Conservation (phyloP, 2,797 vertebrate species). For the Arrhamphus sclerolepis region DNA sequence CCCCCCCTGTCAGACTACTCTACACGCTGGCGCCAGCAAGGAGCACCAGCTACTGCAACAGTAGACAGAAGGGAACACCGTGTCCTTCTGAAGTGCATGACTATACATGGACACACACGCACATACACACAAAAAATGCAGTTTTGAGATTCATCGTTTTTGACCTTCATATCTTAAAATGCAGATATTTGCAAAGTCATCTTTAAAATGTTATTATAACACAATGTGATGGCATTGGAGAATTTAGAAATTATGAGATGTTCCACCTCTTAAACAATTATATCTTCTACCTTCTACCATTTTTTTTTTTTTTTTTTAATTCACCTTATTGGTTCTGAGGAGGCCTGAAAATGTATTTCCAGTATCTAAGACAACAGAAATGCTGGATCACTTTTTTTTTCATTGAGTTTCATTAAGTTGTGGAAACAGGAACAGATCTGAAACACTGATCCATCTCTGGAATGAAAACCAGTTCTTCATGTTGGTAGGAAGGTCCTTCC, state of each 20-base stretch:
- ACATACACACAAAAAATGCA: constrained; percentile 6
- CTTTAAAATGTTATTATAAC: constrained; percentile 3
- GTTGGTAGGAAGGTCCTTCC: too few relatives aligned
- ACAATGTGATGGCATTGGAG: not conserved
- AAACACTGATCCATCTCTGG: too few relatives aligned
- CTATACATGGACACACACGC: constrained; percentile 29
- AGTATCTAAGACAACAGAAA: too few relatives aligned
- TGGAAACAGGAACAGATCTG: too few relatives aligned
- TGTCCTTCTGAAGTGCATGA: constrained; percentile 56
- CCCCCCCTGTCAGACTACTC: constrained; percentile 67
- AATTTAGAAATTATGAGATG: not conserved
- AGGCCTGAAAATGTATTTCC: too few relatives aligned
- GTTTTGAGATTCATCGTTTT: constrained; percentile 1
- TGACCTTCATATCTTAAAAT: constrained; percentile 12
- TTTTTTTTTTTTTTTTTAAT: too few relatives aligned
- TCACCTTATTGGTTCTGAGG: too few relatives aligned
- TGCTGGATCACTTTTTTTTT: too few relatives aligned
- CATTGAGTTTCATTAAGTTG: too few relatives aligned
- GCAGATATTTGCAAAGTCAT: constrained; percentile 6
- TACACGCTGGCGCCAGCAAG: constrained; percentile 67
- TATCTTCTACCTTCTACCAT: not conserved
- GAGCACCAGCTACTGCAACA: constrained; percentile 73
- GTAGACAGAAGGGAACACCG: constrained; percentile 62
- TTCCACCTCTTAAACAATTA: not conserved
- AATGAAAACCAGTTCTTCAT: too few relatives aligned